Percentiles rank a stretch among this genome's conserved stretches.
Evolutionary conservation across 2,888 invertebrate genomes (phyloP).

Genomic region (Dicycla oo): DNA sequence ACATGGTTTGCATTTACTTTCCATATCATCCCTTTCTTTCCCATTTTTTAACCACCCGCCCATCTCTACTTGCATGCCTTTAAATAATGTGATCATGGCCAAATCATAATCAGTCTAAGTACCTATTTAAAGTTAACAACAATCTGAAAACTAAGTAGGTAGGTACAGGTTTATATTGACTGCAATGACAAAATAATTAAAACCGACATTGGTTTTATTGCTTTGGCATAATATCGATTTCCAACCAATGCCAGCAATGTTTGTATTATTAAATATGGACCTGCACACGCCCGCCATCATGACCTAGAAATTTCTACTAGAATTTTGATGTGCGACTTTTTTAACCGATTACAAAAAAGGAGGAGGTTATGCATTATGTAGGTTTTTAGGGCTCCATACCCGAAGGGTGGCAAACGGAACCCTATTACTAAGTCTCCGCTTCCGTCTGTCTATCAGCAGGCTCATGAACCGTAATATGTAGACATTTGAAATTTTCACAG

Average conservation of each 20-base stretch:
- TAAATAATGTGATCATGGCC: conserved; percentile 7
- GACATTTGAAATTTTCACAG: no score
- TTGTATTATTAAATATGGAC: conserved; percentile 26
- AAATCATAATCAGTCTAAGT: conserved; percentile 7
- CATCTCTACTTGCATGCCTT: no score
- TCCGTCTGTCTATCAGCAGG: no score
- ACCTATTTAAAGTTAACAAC: neutral
- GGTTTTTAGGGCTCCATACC: no score
- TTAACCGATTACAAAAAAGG: neutral
- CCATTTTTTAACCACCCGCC: no score
- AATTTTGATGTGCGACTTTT: conserved; percentile 2
- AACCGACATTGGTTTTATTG: conserved; percentile 36
- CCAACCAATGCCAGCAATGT: conserved; percentile 20
- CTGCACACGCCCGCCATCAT: conserved; percentile 1
- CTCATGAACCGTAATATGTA: no score
- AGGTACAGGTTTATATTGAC: neutral
- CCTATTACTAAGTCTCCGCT: no score
- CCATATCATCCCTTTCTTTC: no score
- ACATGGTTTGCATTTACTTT: no score
- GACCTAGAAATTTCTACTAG: neutral
- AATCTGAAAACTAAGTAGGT: neutral
- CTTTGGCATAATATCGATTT: conserved; percentile 51
- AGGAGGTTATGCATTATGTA: no score
- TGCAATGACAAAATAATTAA: conserved; percentile 51
- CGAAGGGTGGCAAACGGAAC: no score